phyloP scores from a whole-genome alignment of 1,140 invertebrate species.

The Teleogryllus occipitalis region DNA sequence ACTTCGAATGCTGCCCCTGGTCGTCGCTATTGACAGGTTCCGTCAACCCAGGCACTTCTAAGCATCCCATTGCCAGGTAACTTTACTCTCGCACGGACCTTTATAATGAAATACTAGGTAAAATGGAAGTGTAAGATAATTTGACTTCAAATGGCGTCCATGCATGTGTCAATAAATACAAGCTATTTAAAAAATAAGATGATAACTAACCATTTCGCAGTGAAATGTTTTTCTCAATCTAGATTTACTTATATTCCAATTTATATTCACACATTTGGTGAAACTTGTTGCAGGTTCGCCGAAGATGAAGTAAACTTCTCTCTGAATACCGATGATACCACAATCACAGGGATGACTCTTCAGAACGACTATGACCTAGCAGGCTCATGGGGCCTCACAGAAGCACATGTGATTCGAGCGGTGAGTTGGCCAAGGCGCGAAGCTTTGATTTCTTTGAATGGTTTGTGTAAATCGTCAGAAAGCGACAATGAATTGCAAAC shows the following conservation, averaged over 20 bases:
- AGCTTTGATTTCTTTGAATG: no score
- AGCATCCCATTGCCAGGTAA: slow-evolving; percentile 37
- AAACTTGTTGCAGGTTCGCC: slow-evolving; percentile 39
- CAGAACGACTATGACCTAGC: slow-evolving; percentile 42
- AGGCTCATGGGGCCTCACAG: slow-evolving; percentile 40
- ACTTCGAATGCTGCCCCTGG: slow-evolving; percentile 49
- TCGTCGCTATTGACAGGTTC: slow-evolving; percentile 49
- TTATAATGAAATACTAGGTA: no score
- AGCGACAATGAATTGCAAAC: no score
- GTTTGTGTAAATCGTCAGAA: no score
- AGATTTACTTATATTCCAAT: no score
- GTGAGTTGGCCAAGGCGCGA: slow-evolving; percentile 32
- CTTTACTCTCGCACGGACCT: slow-evolving; percentile 3
- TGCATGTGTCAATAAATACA: no score
- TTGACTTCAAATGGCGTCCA: no score
- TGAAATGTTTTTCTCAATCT: no score
- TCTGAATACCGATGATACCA: slow-evolving; percentile 52
- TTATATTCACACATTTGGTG: not conserved
- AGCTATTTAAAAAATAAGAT: no score
- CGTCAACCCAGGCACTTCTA: slow-evolving; percentile 28
- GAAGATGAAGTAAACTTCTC: slow-evolving; percentile 50
- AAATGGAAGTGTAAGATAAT: no score
- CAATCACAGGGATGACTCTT: slow-evolving; percentile 41
- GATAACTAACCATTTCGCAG: no score
- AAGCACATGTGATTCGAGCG: slow-evolving; percentile 40